Base-by-base conservation (phyloP, 2,888 invertebrate genomes). In the Drosophila aldrichi region DNA sequence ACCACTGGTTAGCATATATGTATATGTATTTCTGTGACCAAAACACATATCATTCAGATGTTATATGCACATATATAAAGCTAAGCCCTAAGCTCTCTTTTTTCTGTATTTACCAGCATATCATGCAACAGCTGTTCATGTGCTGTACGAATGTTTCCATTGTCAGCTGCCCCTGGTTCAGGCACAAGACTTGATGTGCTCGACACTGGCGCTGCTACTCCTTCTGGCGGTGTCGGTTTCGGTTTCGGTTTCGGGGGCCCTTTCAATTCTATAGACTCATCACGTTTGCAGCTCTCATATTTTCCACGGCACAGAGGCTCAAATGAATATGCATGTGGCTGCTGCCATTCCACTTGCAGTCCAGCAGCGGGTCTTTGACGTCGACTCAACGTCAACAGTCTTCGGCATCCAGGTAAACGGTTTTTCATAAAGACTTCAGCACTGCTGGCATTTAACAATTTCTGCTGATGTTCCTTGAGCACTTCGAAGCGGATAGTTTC, bases 71-170 rank as follows among this genome's bases (percentile, higher is more conserved):
- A 34, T 34, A 34, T 34, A 10, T 10, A 34, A 10, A 16, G 16
- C 16, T 16, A 38, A 38, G 16, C 38, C 2, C 4, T 22, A 4
- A 22, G 20, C 20, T 22, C 20, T 22, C 20, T 18, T 3, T 1
- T 14, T 14, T 2, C 14, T 7, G 16, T 3, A 25, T 2, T 56
- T 38, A 78, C 92, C 81, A 91, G 90, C 5, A 77, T 25, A 18
- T 81, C 82, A 40, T 90, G 90, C 7, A 87, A 5, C 6, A 91
- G 59, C 48, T 91, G 84, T n/a, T 92, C 91, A 0, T 88, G 76
- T 0, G 92, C 93, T 0, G 93, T 91, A 7, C 83, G 88, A 25
- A 54, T 58, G 7, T 10, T 22, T 10, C 22, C 36, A 22, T 9
- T 16, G 16, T 22, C 36, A n/a, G 10, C 10, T 52, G 22, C 10